Evolutionary conservation across 2,888 invertebrate genomes (phyloP), one percentile per base, ranked within the genome.

Genomic region (Macropis europaea): DNA sequence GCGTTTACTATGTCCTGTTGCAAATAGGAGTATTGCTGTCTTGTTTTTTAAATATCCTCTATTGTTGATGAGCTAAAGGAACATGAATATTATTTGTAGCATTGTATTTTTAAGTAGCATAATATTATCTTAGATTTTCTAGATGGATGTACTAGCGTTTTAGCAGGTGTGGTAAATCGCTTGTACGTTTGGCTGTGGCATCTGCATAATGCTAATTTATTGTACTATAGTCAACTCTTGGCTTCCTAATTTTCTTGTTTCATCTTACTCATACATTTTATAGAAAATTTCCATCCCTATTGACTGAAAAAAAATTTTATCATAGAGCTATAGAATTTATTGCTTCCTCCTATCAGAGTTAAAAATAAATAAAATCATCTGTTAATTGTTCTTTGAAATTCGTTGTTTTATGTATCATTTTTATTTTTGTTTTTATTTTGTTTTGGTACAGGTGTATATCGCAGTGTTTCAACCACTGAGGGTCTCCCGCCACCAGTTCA

Each of bases 391-490:
- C 3, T 67, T 6, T 48, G 26, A 11, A 40, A 9, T 43, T 52
- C 56, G 43, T 3, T 43, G 9, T 0, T 28, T 6, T 3, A 17
- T 13, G 26, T 34, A 28, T 54, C 34, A 62, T 47, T 68, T 62
- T 50, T 45, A 54, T 64, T 26, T 86, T 59, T 77, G 42, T 77
- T 75, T 57, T 71, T 15, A 22, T 67, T 52, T 11, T 74, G 69
- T 71, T 72, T 76, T 79, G 60, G 87, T 86, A 24, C 92, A 96
- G 95, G 95, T 96, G 38, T 97, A 96, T 90, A 90, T 92, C 82
- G 94, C 95, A 52, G 92, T 96, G 70, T 97, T 97, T 91, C 94
- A 94, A 89, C 97, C 97, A 26, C 92, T 97, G 66, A 93, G 94
- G 74, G 96, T 97, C 73, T 94, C 95, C 28, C 92, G 96, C 60